Conservation (phyloP, 2,888 invertebrate genomes). For the Lasioglossum morio region DNA sequence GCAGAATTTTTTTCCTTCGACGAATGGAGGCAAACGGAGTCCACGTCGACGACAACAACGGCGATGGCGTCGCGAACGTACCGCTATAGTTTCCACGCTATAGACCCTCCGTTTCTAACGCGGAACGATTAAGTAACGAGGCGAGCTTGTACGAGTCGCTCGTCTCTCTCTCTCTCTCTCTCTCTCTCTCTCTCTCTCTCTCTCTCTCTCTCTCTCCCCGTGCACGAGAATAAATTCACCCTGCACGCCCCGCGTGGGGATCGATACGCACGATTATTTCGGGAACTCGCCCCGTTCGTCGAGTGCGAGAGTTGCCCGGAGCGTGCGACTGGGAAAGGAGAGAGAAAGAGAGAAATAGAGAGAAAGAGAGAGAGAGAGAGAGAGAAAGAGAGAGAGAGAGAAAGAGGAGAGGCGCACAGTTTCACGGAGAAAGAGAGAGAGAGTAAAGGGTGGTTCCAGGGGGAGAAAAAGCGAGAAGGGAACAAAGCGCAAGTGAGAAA, state of each 20-base stretch:
- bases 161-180: constrained; percentile 48
- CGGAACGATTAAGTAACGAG: constrained; percentile 72
- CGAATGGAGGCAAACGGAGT: not conserved
- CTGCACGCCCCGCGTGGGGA: constrained; percentile 72
- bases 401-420: not conserved
- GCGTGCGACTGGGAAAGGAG: constrained; percentile 6
- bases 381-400: not conserved
- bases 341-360: not conserved
- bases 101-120: constrained; percentile 68
- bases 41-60: constrained; percentile 12
- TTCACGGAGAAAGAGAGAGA: constrained; percentile 16
- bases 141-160: constrained; percentile 58
- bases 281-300: constrained; percentile 76
- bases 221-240: constrained; percentile 76
- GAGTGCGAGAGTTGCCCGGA: constrained; percentile 52
- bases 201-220: constrained; percentile 55
- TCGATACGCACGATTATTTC: constrained; percentile 79
- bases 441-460: not conserved
- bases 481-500: constrained; percentile 1
- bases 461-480: not conserved
- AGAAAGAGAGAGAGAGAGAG: not conserved
- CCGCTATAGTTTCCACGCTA: constrained; percentile 47
- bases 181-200: constrained; percentile 54
- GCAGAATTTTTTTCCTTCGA: not conserved
- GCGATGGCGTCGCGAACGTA: constrained; percentile 11